Evolutionary conservation across 2,888 invertebrate species (phyloP), one percentile per base, ranked within the genome.

Genomic region (Portevinia maculata): DNA sequence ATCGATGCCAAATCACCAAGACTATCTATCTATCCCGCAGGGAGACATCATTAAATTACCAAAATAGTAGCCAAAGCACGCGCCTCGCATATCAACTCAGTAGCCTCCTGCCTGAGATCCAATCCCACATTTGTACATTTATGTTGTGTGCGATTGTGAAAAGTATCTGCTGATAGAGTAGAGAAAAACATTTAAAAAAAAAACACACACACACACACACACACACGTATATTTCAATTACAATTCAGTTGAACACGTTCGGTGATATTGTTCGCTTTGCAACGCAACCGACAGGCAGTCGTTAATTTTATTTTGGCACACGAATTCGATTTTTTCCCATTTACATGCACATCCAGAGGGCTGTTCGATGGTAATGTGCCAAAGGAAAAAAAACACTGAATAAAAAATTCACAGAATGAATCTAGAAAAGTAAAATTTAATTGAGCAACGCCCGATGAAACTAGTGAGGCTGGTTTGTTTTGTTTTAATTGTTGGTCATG

Each of bases 351-450:
- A 55, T 24, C 13, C 30, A 17, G 7, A 17, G 52, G 52, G 17
- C 32, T 11, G 17, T 32, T 52, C 8, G 13, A 52, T 52, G 55
- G 55, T 34, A n/a, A 7, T 55, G n/a, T 55, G 55, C 55, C 55
- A 55, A 37, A 8, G 13, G 30, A 32, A 17, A 5, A 5, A 7
- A 13, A 15, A 52, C 17, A 15, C n/a, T n/a, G n/a, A 28, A 48
- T 6, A n/a, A n/a, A n/a, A n/a, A n/a, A n/a, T n/a, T n/a, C n/a
- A n/a, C n/a, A n/a, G n/a, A n/a, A n/a, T n/a, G n/a, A n/a, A n/a
- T n/a, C n/a, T n/a, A n/a, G n/a, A 3, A 19, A 48, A 48, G 21
- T 2, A n/a, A 21, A 39, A 15, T 7, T 13, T 0, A n/a, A 24
- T 24, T 24, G 24, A n/a, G n/a, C 34, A n/a, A 3, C 3, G 11